Evolutionary conservation across 2,888 invertebrate genomes (phyloP).

Genomic region (Phragmatobia fuliginosa): DNA sequence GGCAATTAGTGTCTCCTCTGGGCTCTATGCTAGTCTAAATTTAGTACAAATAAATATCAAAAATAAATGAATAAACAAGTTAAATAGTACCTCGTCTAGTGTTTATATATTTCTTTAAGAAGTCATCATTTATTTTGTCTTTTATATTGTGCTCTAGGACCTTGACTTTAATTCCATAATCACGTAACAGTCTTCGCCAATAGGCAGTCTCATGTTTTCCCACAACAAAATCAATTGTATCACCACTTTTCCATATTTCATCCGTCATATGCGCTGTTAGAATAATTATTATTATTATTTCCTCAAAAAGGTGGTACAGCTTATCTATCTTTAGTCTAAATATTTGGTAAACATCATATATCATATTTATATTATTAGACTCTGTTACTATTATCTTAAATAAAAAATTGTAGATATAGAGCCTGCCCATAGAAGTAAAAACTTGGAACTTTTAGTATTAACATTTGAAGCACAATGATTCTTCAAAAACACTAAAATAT

Average conservation of each 20-base stretch:
- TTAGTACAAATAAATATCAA: not conserved
- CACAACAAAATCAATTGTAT: conserved; percentile 7
- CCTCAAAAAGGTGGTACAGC: too few relatives aligned
- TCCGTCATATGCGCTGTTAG: conserved; percentile 7
- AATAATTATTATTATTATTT: not conserved
- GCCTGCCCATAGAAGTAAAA: too few relatives aligned
- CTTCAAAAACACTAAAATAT: too few relatives aligned
- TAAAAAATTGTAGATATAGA: too few relatives aligned
- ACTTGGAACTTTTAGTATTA: too few relatives aligned
- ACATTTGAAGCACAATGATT: too few relatives aligned
- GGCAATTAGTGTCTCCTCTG: not conserved
- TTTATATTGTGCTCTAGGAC: not conserved
- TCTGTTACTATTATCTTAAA: not conserved
- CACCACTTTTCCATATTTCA: conserved; percentile 4
- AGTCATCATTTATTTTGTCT: not conserved
- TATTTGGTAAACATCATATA: too few relatives aligned
- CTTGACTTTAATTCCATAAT: conserved; percentile 6
- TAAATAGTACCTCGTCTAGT: conserved; percentile 5
- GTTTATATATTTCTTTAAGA: not conserved
- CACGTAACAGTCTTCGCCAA: conserved; percentile 1
- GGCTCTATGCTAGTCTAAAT: not conserved
- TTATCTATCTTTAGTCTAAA: too few relatives aligned
- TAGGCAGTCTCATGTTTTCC: conserved; percentile 3
- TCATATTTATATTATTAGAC: too few relatives aligned
- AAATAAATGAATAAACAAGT: not conserved